Percentiles rank a stretch among this genome's conserved stretches.
These are phyloP conservation scores for Calephelis virginiensis DNA, from an alignment of 1,140 invertebrate species.

Conservation along the genomic window DNA sequence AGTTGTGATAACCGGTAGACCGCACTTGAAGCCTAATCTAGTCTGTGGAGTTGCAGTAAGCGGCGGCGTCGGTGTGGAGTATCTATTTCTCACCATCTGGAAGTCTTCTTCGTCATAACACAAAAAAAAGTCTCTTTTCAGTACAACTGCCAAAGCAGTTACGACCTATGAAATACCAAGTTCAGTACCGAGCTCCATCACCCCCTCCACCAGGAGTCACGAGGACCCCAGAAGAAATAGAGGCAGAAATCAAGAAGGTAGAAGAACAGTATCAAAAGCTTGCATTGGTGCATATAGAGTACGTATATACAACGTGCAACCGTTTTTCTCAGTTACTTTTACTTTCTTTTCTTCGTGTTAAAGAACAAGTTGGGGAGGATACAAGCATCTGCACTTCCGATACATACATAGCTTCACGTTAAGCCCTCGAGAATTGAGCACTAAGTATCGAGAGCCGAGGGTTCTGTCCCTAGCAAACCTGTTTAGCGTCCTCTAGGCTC, in stretches of 20 bases:
- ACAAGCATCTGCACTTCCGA: no score
- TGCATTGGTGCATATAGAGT: constrained; percentile 85
- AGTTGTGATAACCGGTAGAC: no score
- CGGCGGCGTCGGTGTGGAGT: no score
- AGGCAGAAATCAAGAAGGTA: constrained; percentile 86
- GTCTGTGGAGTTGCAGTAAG: no score
- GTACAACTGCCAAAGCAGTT: constrained; percentile 84
- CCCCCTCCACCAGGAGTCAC: constrained; percentile 82
- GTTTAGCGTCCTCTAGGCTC: background rate
- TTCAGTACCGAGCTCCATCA: constrained; percentile 84
- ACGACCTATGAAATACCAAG: constrained; percentile 82
- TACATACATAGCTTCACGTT: no score
- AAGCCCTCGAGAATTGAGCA: no score
- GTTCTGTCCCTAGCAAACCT: background rate
- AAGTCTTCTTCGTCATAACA: background rate
- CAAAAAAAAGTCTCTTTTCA: constrained; percentile 49
- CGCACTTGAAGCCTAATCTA: no score
- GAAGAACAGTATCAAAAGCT: constrained; percentile 87
- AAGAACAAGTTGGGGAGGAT: no score
- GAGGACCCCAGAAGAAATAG: constrained; percentile 88
- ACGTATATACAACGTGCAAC: constrained; percentile 38
- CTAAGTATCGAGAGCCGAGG: no score
- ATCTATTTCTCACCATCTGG: no score
- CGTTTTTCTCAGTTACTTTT: no score
- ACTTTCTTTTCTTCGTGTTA: no score